phyloP scores from a whole-genome alignment of 1,140 invertebrate species.

The Euglossa dilemma region DNA sequence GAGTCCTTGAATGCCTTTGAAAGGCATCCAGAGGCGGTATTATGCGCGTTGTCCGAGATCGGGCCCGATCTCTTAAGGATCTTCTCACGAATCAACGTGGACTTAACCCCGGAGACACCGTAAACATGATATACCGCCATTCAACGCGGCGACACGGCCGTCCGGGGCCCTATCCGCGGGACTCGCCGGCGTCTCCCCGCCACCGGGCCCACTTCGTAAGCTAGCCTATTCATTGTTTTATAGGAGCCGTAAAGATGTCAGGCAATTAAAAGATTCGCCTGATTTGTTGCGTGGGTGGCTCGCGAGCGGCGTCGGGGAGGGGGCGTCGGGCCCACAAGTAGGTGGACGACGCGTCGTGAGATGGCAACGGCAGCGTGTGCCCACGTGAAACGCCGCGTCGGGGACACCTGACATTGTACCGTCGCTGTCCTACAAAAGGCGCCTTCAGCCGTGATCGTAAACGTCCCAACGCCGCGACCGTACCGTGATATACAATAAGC shows the following conservation, averaged over 20 bases:
- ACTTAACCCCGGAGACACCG: constrained; percentile 44
- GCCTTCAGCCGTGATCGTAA: constrained; percentile 63
- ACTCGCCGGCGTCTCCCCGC: background rate
- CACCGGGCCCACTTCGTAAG: constrained; percentile 33
- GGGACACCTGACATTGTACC: constrained; percentile 68
- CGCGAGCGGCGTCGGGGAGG: background rate
- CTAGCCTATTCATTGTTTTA: constrained; percentile 74
- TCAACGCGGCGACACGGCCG: constrained; percentile 21
- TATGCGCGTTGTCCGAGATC: constrained; percentile 8
- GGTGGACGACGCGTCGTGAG: constrained; percentile 41
- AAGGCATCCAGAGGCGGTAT: background rate
- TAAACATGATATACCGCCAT: constrained; percentile 70
- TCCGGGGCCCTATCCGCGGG: constrained; percentile 27
- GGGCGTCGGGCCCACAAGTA: constrained; percentile 12
- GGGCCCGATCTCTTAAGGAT: constrained; percentile 27
- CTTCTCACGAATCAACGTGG: constrained; percentile 48
- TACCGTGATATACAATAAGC: constrained; percentile 70
- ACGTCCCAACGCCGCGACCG: constrained; percentile 51
- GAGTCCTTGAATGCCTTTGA: constrained; percentile 4
- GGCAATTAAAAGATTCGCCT: constrained; percentile 73
- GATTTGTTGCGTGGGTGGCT: constrained; percentile 69
- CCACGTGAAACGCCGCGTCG: constrained; percentile 41
- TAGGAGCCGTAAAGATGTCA: constrained; percentile 71
- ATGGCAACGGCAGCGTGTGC: constrained; percentile 33
- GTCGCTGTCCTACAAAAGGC: constrained; percentile 62